Conservation (phyloP, 2,797 vertebrate species). For the Sebastes itinus region DNA sequence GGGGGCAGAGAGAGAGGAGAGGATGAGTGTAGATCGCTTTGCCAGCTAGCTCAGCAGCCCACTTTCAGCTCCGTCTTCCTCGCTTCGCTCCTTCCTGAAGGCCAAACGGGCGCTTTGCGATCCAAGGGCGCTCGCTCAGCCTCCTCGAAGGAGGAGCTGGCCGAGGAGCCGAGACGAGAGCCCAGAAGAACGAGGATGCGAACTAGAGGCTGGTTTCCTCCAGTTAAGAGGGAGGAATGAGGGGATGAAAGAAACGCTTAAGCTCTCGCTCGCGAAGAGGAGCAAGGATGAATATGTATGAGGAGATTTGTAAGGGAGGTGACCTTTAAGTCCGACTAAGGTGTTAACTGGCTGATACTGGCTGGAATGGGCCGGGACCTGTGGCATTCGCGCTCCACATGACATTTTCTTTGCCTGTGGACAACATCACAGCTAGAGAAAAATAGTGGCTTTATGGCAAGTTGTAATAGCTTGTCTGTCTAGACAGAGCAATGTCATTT, state of each 20-base stretch:
- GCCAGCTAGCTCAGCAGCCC: constrained; percentile 41
- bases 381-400: background rate
- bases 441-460: background rate
- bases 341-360: constrained; percentile 60
- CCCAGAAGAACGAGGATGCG: constrained; percentile 22
- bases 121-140: constrained; percentile 45
- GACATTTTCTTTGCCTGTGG: constrained; percentile 35
- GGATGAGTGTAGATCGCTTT: constrained; percentile 23
- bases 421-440: constrained; percentile 22
- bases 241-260: constrained; percentile 59
- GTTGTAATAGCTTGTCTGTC: background rate
- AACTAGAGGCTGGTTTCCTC: constrained; percentile 43
- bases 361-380: constrained; percentile 33
- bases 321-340: constrained; percentile 67
- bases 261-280: constrained; percentile 36
- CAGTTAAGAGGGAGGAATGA: constrained; percentile 39
- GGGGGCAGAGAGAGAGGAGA: constrained; percentile 38
- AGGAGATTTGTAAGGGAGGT: constrained; percentile 59
- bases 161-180: constrained; percentile 26
- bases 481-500: constrained; percentile 13
- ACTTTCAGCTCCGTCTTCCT: constrained; percentile 21
- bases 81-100: constrained; percentile 41
- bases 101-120: constrained; percentile 42
- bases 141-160: constrained; percentile 21
- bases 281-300: constrained; percentile 66